These are phyloP conservation scores for Leptothorax acervorum DNA, from an alignment of 2,888 invertebrate species.

Conservation along the genomic window DNA sequence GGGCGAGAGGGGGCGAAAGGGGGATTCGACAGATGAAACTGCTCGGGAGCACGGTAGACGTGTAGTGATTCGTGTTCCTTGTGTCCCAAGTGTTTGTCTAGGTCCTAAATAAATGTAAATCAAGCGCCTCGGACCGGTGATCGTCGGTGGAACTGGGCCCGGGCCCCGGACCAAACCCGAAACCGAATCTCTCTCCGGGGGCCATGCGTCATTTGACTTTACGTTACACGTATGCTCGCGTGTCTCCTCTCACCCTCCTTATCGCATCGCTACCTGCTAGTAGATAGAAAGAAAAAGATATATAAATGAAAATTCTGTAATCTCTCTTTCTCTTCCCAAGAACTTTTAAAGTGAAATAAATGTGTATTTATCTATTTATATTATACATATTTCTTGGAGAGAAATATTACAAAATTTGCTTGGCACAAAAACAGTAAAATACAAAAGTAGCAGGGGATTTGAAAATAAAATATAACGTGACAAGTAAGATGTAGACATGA, in stretches of 20 bases:
- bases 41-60: slow-evolving; percentile 73
- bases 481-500: not conserved
- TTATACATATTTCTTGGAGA: not conserved
- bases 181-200: slow-evolving; percentile 70
- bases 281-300: not conserved
- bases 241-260: slow-evolving; percentile 43
- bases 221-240: slow-evolving; percentile 61
- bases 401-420: slow-evolving; percentile 39
- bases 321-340: too few relatives aligned
- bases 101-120: slow-evolving; percentile 81
- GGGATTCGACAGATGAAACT: slow-evolving; percentile 69
- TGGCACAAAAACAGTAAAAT: not conserved
- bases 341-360: too few relatives aligned
- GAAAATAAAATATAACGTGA: not conserved
- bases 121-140: slow-evolving; percentile 71
- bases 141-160: slow-evolving; percentile 66
- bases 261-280: slow-evolving; percentile 59
- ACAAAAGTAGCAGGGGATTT: not conserved
- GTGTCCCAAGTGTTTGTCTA: slow-evolving; percentile 76
- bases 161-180: slow-evolving; percentile 47
- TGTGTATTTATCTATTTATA: not conserved
- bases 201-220: slow-evolving; percentile 79
- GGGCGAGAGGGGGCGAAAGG: slow-evolving; percentile 49
- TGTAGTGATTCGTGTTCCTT: slow-evolving; percentile 77
- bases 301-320: not conserved